A percentile compares a stretch with the other conserved stretches of the same genome.
phyloP scores from a whole-genome alignment of 2,797 vertebrate species.

The Pangasius larnaudii region DNA sequence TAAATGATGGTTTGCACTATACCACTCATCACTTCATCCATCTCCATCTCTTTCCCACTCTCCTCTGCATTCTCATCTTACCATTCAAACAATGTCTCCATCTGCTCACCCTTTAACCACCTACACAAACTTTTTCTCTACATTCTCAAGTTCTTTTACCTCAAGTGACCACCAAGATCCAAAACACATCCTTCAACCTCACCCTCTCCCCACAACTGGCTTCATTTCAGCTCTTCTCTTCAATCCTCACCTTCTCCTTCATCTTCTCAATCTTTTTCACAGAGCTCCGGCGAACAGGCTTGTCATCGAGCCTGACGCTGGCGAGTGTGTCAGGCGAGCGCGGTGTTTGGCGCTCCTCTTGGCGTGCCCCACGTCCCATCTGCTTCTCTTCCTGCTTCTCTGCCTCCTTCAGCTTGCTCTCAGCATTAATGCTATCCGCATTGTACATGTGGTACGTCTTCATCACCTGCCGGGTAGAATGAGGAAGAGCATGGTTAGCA shows the following conservation, averaged over 20 bases:
- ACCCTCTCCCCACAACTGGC: not conserved
- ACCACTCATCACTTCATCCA: slow-evolving; percentile 22
- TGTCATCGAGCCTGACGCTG: slow-evolving; percentile 89
- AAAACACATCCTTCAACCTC: not conserved
- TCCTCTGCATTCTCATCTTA: slow-evolving; percentile 15
- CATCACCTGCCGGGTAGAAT: slow-evolving; percentile 85
- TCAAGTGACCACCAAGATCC: not conserved
- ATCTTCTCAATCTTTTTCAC: slow-evolving; percentile 99
- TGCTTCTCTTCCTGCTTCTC: slow-evolving; percentile 99
- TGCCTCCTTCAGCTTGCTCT: slow-evolving; percentile 97
- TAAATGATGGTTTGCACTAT: slow-evolving; percentile 15
- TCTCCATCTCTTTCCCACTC: slow-evolving; percentile 1
- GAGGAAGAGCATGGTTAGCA: slow-evolving; percentile 20
- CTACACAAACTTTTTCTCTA: not conserved
- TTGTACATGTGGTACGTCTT: slow-evolving; percentile 99
- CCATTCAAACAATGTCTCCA: slow-evolving; percentile 35
- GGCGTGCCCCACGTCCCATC: slow-evolving; percentile 91
- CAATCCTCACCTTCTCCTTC: slow-evolving; percentile 91
- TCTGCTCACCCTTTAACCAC: slow-evolving; percentile 13
- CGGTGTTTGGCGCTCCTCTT: slow-evolving; percentile 91
- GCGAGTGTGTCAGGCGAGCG: slow-evolving; percentile 91
- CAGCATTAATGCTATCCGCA: slow-evolving; percentile 95
- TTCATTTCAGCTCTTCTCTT: not conserved
- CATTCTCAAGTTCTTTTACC: not conserved
- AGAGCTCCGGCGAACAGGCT: slow-evolving; percentile 92